phyloP scores from a whole-genome alignment of 1,140 invertebrate genomes.

The Liolophura sinensis region DNA sequence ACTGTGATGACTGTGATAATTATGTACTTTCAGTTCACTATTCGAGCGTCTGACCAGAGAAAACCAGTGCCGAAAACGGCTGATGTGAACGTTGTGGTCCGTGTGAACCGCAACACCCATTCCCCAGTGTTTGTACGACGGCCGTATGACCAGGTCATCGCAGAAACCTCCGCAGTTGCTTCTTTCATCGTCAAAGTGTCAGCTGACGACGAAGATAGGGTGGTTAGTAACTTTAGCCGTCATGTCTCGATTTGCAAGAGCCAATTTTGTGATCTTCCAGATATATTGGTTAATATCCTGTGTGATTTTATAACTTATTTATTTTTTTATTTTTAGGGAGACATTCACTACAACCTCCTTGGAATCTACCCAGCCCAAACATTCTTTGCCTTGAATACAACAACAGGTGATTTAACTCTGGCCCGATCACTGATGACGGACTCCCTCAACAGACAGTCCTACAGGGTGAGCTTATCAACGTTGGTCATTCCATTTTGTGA shows the following conservation, averaged over 20 bases:
- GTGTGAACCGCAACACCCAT: constrained; percentile 19
- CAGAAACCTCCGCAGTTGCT: constrained; percentile 16
- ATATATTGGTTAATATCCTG: background rate
- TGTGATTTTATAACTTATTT: background rate
- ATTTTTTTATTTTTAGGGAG: background rate
- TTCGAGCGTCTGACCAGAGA: constrained; percentile 30
- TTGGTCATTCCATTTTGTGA: background rate
- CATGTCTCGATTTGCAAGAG: constrained; percentile 1
- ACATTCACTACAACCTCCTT: background rate
- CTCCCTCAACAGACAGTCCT: constrained; percentile 15
- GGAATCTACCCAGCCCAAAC: constrained; percentile 31
- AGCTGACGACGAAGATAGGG: constrained; percentile 26
- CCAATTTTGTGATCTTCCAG: background rate
- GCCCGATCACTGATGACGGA: constrained; percentile 21
- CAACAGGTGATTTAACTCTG: constrained; percentile 18
- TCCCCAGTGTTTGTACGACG: constrained; percentile 3
- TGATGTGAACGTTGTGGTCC: constrained; percentile 25
- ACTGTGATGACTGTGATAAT: background rate
- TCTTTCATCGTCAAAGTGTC: constrained; percentile 17
- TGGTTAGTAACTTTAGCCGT: constrained; percentile 14
- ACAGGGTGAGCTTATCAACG: constrained; percentile 22
- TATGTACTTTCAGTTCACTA: constrained; percentile 24
- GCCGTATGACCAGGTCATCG: constrained; percentile 8
- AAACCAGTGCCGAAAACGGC: constrained; percentile 28
- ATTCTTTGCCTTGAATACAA: constrained; percentile 22